Base-by-base conservation (phyloP, 1,140 invertebrate genomes). In the Prorops nasuta region DNA sequence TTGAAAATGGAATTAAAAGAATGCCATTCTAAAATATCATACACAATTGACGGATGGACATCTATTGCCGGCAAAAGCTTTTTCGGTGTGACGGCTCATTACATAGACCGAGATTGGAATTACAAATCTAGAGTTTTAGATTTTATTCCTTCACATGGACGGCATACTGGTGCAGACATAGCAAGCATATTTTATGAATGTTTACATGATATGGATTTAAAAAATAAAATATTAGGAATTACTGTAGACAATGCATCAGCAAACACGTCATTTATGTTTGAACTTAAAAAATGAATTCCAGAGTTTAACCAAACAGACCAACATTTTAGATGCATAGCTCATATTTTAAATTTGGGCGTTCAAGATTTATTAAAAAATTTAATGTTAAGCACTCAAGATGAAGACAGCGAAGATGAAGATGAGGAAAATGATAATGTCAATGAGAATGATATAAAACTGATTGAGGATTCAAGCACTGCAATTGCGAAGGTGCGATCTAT, bases 261-360 rank as follows among this genome's bases (percentile, higher is more conserved):
- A n/a, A n/a, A n/a, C 31, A 44, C 28, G 14, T 28, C 28, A 17
- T 34, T 44, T 44, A 44, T 44, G 28, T 8, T 31, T 31, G 42
- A 44, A 44, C 19, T 44, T n/a, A 7, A 44, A 34, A 8, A 31
- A 31, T 17, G 28, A 31, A 44, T 44, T 15, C 3, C 28, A 44
- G 1, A 44, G 31, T 44, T 44, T 44, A 17, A 44, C 32, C 22
- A 15, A 31, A 44, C 19, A 44, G 16, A 43, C 10, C 28, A 44
- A 44, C 42, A 44, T 44, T 44, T 44, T 32, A 15, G 28, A 19
- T 44, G 42, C n/a, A 31, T 44, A 31, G 17, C 42, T 31, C 28
- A 44, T 20, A 44, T 44, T 40, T 41, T 48, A 48, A 48, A 49
- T 49, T 31, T 42, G 19, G 47, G 47, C 3, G 32, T 42, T 32